phyloP scores from a whole-genome alignment of 1,140 invertebrate species.

The Tetramorium simillimum region DNA sequence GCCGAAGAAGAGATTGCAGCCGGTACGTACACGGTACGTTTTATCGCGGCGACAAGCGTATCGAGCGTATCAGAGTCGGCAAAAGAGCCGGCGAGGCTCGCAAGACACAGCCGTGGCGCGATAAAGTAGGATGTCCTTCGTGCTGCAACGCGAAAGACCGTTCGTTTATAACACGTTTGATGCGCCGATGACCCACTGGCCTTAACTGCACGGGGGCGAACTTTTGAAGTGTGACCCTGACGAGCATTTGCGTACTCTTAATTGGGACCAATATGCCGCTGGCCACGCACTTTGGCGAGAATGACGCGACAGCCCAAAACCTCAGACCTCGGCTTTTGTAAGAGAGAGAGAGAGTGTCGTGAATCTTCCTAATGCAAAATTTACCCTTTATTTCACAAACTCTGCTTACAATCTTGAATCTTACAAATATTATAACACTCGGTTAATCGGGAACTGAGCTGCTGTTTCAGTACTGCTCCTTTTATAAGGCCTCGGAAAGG shows the following conservation, averaged over 20 bases:
- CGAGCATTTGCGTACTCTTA: constrained; percentile 60
- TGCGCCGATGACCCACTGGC: constrained; percentile 71
- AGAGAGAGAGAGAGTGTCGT: no score
- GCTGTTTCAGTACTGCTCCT: no score
- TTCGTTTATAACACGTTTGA: constrained; percentile 48
- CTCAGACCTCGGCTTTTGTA: no score
- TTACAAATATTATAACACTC: no score
- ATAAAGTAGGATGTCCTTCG: constrained; percentile 56
- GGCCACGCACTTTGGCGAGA: not conserved
- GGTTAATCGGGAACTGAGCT: no score
- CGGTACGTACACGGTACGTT: not conserved
- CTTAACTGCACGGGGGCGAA: constrained; percentile 58
- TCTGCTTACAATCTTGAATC: no score
- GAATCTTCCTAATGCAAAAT: no score
- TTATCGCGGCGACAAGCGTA: constrained; percentile 27
- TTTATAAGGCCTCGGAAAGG: no score
- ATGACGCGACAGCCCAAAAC: not conserved
- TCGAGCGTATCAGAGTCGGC: not conserved
- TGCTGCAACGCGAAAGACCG: constrained; percentile 25
- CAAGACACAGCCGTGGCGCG: no score
- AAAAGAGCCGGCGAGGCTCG: not conserved
- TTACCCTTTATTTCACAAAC: no score
- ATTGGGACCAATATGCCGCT: constrained; percentile 48
- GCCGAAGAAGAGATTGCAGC: not conserved
- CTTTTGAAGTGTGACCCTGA: constrained; percentile 45